Conservation (phyloP, 2,888 invertebrate genomes). For the Galeruca laticollis region DNA sequence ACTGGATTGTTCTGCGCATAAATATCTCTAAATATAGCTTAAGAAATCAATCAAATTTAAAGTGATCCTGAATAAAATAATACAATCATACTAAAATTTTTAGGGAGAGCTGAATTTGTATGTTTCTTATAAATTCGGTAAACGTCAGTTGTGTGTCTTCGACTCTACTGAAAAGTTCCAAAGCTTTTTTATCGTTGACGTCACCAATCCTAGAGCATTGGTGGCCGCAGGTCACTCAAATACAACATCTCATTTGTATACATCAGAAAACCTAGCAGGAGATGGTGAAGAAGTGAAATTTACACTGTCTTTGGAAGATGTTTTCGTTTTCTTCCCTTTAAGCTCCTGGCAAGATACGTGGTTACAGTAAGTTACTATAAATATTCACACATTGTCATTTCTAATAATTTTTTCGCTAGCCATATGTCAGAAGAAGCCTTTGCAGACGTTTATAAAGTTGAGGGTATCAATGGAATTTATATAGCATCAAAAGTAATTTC, state of each 20-base stretch:
- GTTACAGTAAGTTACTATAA: conserved; percentile 77
- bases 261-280: conserved; percentile 76
- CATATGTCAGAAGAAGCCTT: conserved; percentile 85
- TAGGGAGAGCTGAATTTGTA: conserved; percentile 70
- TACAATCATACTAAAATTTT: conserved; percentile 22
- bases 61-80: neutral
- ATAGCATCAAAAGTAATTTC: conserved; percentile 84
- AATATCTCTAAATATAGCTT: neutral
- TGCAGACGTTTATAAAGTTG: conserved; percentile 89
- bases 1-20: too few species aligned
- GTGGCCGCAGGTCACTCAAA: conserved; percentile 85
- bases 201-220: conserved; percentile 83
- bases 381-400: conserved; percentile 11
- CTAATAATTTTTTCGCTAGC: conserved; percentile 64
- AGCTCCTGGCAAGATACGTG: conserved; percentile 85
- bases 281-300: conserved; percentile 74
- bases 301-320: conserved; percentile 81
- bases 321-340: conserved; percentile 87
- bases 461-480: conserved; percentile 89
- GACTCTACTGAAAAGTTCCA: conserved; percentile 75
- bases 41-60: neutral
- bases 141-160: conserved; percentile 81
- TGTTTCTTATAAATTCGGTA: conserved; percentile 81
- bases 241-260: conserved; percentile 81
- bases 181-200: conserved; percentile 87